Conservation (phyloP, 2,113 vertebrate genomes). For the Chaetops frenatus region DNA sequence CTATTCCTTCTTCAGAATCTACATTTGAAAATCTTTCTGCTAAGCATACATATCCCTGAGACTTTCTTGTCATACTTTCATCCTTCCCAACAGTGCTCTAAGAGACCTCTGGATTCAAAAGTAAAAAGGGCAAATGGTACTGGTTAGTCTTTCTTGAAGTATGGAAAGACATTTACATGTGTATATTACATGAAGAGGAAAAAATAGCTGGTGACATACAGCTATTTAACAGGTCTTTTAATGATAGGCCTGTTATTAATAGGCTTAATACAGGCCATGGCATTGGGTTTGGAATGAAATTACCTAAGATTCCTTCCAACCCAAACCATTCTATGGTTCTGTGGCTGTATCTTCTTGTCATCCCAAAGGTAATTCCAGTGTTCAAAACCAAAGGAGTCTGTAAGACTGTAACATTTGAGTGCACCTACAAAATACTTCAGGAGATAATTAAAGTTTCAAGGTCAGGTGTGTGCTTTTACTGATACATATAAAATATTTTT, state of each 20-base stretch:
- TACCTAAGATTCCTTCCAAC: background rate
- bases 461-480: background rate
- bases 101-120: background rate
- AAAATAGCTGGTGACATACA: background rate
- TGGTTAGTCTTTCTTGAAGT: background rate
- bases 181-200: background rate
- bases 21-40: too few relatives aligned
- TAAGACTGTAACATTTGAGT: background rate
- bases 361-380: background rate
- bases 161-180: background rate
- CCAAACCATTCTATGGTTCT: background rate
- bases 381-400: background rate
- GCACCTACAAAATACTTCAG: background rate
- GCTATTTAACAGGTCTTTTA: background rate
- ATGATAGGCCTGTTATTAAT: background rate
- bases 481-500: background rate
- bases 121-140: background rate
- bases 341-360: background rate
- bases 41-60: too few relatives aligned
- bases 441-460: background rate
- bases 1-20: too few relatives aligned
- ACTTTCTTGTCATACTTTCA: too few relatives aligned
- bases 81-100: too few relatives aligned
- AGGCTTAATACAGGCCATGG: background rate
- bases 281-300: rapidly evolving